A percentile compares a stretch with the other conserved stretches of the same genome.
Conservation (phyloP, 2,113 vertebrate genomes). For the Pachypanchax playfairii region DNA sequence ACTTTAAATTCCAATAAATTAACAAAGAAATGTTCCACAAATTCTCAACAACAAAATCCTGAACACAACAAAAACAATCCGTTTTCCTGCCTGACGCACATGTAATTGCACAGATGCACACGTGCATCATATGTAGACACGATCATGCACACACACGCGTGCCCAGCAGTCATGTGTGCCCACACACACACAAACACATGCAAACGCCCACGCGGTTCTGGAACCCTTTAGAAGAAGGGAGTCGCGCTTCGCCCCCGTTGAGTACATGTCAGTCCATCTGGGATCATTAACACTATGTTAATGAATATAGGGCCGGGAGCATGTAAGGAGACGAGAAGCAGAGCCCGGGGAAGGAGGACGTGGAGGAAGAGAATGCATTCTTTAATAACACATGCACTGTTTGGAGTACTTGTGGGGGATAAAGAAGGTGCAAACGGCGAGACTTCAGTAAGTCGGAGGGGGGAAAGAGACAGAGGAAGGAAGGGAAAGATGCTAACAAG, state of each 20-base stretch:
- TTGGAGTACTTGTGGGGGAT: slow-evolving; percentile 36
- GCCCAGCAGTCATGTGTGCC: slow-evolving; percentile 39
- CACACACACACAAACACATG: slow-evolving; percentile 28
- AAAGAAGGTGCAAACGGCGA: neutral
- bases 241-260: slow-evolving; percentile 75
- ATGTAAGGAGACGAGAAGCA: slow-evolving; percentile 46
- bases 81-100: slow-evolving; percentile 2
- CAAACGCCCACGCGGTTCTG: slow-evolving; percentile 54
- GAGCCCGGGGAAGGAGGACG: slow-evolving; percentile 42
- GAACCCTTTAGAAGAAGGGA: slow-evolving; percentile 60
- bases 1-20: too few species aligned
- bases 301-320: slow-evolving; percentile 74
- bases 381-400: slow-evolving; percentile 58
- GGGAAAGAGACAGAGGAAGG: slow-evolving; percentile 8
- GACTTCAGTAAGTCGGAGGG: neutral
- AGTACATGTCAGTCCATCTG: slow-evolving; percentile 81
- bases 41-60: too few species aligned
- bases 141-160: slow-evolving; percentile 38
- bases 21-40: too few species aligned
- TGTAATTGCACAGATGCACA: slow-evolving; percentile 26
- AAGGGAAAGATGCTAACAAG: neutral
- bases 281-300: slow-evolving; percentile 77
- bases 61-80: slow-evolving; percentile 2
- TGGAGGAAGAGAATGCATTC: slow-evolving; percentile 65
- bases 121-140: slow-evolving; percentile 19